These are phyloP conservation scores for Tragulus kanchil DNA, from an alignment of 2,113 vertebrate species.

Conservation along the genomic window DNA sequence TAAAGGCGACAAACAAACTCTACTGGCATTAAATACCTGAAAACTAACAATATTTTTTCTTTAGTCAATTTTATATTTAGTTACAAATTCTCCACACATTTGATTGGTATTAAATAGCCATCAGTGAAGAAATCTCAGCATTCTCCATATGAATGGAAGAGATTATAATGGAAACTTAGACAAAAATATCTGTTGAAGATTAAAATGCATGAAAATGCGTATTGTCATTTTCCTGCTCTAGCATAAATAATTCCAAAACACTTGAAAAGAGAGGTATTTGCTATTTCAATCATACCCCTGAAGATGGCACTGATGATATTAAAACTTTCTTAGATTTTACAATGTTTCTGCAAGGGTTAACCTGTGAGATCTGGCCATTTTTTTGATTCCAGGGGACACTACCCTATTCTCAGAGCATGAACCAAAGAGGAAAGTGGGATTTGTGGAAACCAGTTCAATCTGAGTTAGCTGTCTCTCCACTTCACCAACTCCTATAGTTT, in stretches of 20 bases:
- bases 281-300: constrained; percentile 49
- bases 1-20: neutral
- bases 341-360: constrained; percentile 33
- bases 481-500: constrained; percentile 24
- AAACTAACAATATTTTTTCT: neutral
- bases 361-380: neutral
- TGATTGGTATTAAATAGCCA: neutral
- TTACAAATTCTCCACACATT: neutral
- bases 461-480: constrained; percentile 59
- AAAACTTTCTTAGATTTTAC: neutral
- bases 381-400: neutral
- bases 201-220: neutral
- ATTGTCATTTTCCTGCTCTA: neutral
- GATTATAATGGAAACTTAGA: neutral
- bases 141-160: neutral
- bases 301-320: constrained; percentile 66
- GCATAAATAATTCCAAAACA: neutral
- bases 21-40: neutral
- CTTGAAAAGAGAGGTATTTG: neutral
- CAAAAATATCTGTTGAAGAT: neutral
- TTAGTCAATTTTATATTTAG: neutral
- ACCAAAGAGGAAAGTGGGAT: neutral
- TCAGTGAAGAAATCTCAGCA: neutral
- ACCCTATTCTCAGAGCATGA: neutral
- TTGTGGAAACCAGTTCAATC: constrained; percentile 24